Base-by-base conservation (phyloP, 2,797 vertebrate species). In the Alca torda region DNA sequence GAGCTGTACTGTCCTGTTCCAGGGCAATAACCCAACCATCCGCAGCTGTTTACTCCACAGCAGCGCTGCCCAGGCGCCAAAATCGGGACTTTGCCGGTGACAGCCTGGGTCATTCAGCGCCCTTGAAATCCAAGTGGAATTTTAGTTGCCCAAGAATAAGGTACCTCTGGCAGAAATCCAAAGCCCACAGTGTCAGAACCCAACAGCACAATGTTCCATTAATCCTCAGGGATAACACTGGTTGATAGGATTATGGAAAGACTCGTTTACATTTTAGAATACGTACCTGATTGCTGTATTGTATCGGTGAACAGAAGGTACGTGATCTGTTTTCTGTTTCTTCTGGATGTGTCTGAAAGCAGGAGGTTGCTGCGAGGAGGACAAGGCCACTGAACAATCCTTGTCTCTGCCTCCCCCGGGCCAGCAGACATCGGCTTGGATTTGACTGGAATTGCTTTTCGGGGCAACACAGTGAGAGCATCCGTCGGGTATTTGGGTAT, bases 241-340 rank as follows among this genome's bases (percentile, higher is more conserved):
- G 31, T 82, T 81, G 79, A 87, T 56, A 13, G 18, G 21, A 83
- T 68, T 87, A 92, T 53, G 61, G 70, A 82, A 7, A 79, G 56
- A 65, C 28, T 84, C 26, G 0, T 31, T 94, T 92, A 53, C 24
- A 43, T 88, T 94, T 92, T 56, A 82, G 67, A 90, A 95, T 73
- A 92, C 97, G 19, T 97, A 98, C 98, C 98, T 94, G 59, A 63
- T 65, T 81, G 87, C 86, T 79, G 46, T 87, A 91, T 76, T 95
- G 89, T 61, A 87, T 61, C 95, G 97, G 94, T 97, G 97, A 98
- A 97, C 91, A 59, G 93, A 94, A 95, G 97, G 91, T 26, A 84
- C 87, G 79, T 97, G 98, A 97, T 98, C 97, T 89, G 97, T 99
- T 98, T 98, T 99, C 97, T 98, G 98, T 98, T 99, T 99, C 98